A percentile compares a stretch with the other conserved stretches of the same genome.
phyloP scores from a whole-genome alignment of 2,797 vertebrate species.

The Champsocephalus gunnari region DNA sequence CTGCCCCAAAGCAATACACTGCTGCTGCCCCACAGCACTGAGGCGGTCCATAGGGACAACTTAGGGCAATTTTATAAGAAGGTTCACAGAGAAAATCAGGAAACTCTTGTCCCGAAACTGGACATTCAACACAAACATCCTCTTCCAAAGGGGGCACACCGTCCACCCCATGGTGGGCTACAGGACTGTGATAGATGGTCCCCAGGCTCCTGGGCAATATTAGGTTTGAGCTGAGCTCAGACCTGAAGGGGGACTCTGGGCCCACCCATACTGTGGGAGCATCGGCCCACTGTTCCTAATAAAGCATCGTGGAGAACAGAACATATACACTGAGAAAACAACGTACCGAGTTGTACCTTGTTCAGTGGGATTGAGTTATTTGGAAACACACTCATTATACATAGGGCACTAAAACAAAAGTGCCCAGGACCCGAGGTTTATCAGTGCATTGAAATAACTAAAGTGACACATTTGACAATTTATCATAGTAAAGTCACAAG shows the following conservation, averaged over 20 bases:
- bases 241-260: constrained; percentile 41
- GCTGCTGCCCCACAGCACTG: too few species aligned
- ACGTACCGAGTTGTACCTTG: background rate
- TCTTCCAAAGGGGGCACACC: constrained; percentile 46
- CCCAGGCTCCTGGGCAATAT: constrained; percentile 56
- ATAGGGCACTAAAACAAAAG: too few species aligned
- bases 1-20: too few species aligned
- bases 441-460: too few species aligned
- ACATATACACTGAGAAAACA: constrained; percentile 18
- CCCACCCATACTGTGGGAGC: constrained; percentile 34
- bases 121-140: constrained; percentile 74
- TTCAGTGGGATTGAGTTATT: background rate
- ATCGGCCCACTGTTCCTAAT: constrained; percentile 27
- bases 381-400: too few species aligned
- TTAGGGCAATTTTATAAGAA: constrained; percentile 22
- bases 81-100: constrained; percentile 53
- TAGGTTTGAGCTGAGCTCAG: constrained; percentile 50
- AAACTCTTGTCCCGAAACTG: constrained; percentile 59
- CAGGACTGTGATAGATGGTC: constrained; percentile 61
- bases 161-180: constrained; percentile 35
- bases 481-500: too few species aligned
- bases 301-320: constrained; percentile 13
- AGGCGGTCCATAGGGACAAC: constrained; percentile 25
- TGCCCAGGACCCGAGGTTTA: too few species aligned
- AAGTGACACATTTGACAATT: too few species aligned